Percentiles rank a stretch among this genome's conserved stretches.
Evolutionary conservation across 2,888 invertebrate species (phyloP).

Genomic region (Drosophila limbata): DNA sequence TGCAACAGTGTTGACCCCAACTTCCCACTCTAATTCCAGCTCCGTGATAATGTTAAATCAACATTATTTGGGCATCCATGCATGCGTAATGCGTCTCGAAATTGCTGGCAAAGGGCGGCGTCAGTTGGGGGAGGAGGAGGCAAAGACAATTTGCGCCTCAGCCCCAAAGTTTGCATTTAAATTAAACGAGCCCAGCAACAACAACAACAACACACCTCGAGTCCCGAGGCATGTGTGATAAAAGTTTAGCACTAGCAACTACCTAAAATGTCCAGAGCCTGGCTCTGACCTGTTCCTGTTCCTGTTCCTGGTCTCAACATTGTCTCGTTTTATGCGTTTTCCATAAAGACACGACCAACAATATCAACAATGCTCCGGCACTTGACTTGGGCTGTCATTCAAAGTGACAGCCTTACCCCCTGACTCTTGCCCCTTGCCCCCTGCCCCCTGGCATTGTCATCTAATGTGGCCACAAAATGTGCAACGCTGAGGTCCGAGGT

Average conservation of each 20-base stretch:
- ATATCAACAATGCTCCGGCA: constrained; percentile 67
- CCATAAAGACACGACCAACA: constrained; percentile 64
- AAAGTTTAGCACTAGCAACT: constrained; percentile 72
- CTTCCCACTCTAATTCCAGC: constrained; percentile 18
- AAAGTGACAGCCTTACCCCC: constrained; percentile 65
- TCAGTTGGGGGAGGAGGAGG: constrained; percentile 6
- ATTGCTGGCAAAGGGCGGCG: constrained; percentile 53
- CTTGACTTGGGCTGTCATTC: constrained; percentile 80
- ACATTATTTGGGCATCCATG: constrained; percentile 84
- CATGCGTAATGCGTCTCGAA: constrained; percentile 82
- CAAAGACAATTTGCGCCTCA: constrained; percentile 71
- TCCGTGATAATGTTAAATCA: constrained; percentile 83
- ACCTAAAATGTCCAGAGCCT: constrained; percentile 5
- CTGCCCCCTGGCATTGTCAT: background rate
- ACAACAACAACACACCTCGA: constrained; percentile 13
- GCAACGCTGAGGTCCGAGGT: constrained; percentile 57
- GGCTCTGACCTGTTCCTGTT: constrained; percentile 2
- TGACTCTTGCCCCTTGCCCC: constrained; percentile 1
- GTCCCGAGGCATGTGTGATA: constrained; percentile 48
- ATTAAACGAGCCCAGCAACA: constrained; percentile 61
- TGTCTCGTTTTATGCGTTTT: constrained; percentile 76
- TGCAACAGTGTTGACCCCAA: constrained; percentile 56
- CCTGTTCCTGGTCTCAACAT: constrained; percentile 41
- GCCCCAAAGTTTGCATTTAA: constrained; percentile 74
- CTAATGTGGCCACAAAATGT: constrained; percentile 67